A percentile compares a stretch with the other conserved stretches of the same genome.
Conservation (phyloP, 1,140 invertebrate genomes). For the Bombus superbus region DNA sequence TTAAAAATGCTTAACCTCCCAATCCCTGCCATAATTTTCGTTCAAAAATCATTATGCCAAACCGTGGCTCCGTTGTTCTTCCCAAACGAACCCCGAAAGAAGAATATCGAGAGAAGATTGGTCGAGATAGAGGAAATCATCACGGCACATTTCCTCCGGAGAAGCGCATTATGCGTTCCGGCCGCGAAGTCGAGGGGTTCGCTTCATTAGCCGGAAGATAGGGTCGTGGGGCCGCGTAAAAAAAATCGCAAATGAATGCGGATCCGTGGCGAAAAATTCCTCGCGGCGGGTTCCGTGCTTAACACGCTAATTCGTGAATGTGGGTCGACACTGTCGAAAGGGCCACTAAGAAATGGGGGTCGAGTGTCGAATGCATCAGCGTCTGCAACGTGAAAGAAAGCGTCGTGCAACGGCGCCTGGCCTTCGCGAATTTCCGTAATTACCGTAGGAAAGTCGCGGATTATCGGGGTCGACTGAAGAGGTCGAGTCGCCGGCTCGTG, state of each 20-base stretch:
- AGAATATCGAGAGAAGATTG: not conserved
- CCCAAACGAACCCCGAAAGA: not conserved
- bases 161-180: not conserved
- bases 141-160: not conserved
- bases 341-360: not conserved
- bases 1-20: too few relatives aligned
- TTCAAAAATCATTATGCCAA: too few relatives aligned
- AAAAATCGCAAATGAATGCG: slow-evolving; percentile 17
- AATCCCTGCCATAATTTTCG: too few relatives aligned
- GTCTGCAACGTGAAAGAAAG: not conserved
- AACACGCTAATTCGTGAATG: slow-evolving; percentile 25
- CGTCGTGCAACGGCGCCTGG: not conserved
- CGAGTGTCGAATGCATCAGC: slow-evolving; percentile 40
- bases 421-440: slow-evolving; percentile 21
- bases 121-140: not conserved
- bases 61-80: too few relatives aligned
- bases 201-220: slow-evolving; percentile 31
- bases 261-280: not conserved
- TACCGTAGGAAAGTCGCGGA: slow-evolving; percentile 26
- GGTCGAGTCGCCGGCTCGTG: slow-evolving; percentile 44
- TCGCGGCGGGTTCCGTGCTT: slow-evolving; percentile 26
- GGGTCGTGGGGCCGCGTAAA: not conserved
- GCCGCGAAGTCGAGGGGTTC: not conserved
- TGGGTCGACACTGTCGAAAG: slow-evolving; percentile 17
- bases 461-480: slow-evolving; percentile 51